These are phyloP conservation scores for Amphimedon queenslandica DNA, from an alignment of 37 sponge, comb jelly and placozoan genomes.

Conservation along the genomic window DNA sequence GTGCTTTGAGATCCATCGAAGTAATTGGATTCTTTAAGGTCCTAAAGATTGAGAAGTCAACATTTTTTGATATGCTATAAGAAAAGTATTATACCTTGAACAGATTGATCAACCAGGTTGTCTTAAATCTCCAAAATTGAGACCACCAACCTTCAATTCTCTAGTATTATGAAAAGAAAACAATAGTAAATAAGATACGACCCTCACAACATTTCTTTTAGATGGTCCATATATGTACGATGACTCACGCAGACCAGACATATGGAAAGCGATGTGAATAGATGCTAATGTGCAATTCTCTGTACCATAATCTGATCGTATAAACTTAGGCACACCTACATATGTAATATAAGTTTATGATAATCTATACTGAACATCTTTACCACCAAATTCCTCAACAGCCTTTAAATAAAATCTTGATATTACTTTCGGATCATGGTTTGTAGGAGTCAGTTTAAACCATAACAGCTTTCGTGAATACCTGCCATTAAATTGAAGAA, in stretches of 20 bases:
- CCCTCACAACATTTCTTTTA: slow-evolving; percentile 21
- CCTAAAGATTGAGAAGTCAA: no score
- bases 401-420: slow-evolving; percentile 16
- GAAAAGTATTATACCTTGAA: slow-evolving; percentile 7
- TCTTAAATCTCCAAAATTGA: slow-evolving; percentile 20
- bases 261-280: slow-evolving; percentile 24
- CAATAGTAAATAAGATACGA: not conserved
- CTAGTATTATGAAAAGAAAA: not conserved
- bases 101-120: slow-evolving; percentile 35
- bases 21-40: no score
- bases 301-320: slow-evolving; percentile 33
- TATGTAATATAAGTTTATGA: slow-evolving; percentile 1
- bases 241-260: slow-evolving; percentile 19
- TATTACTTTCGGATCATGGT: slow-evolving; percentile 28
- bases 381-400: slow-evolving; percentile 16
- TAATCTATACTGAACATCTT: not conserved
- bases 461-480: not conserved
- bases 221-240: slow-evolving; percentile 45
- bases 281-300: slow-evolving; percentile 33
- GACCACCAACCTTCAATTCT: slow-evolving; percentile 60
- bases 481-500: no score
- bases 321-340: slow-evolving; percentile 16
- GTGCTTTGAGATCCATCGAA: no score
- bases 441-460: slow-evolving; percentile 14
- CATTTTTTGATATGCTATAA: no score